Evolutionary conservation across 2,888 invertebrate species (phyloP).

Genomic region (Drosophila mettleri): DNA sequence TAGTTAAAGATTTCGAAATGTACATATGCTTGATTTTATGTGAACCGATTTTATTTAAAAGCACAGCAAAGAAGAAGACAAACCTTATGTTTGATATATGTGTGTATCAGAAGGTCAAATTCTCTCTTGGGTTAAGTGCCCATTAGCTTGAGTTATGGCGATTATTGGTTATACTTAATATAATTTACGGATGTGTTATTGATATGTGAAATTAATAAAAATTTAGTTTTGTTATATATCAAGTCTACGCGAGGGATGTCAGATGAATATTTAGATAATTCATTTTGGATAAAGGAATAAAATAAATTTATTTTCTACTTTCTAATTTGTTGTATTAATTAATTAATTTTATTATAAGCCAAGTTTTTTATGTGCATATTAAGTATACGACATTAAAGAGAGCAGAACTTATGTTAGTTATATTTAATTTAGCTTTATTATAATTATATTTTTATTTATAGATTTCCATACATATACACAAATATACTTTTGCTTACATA

Average conservation of each 20-base stretch:
- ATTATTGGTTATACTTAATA: not conserved
- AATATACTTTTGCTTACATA: no score
- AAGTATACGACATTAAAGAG: not conserved
- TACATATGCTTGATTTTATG: not conserved
- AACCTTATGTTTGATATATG: not conserved
- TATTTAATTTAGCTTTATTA: not conserved
- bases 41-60: not conserved
- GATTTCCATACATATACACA: no score
- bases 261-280: not conserved
- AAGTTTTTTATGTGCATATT: not conserved
- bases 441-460: not conserved
- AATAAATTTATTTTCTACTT: not conserved
- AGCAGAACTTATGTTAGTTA: not conserved
- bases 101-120: not conserved
- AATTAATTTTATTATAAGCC: not conserved
- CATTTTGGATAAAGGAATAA: not conserved
- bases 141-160: not conserved
- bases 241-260: not conserved
- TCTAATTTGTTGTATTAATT: not conserved
- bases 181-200: no score
- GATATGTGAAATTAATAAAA: not conserved
- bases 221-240: not conserved
- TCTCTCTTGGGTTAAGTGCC: not conserved
- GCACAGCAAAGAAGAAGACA: not conserved
- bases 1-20: constrained; percentile 30